Conservation (phyloP, 2,888 invertebrate genomes). For the Apamea sordens region DNA sequence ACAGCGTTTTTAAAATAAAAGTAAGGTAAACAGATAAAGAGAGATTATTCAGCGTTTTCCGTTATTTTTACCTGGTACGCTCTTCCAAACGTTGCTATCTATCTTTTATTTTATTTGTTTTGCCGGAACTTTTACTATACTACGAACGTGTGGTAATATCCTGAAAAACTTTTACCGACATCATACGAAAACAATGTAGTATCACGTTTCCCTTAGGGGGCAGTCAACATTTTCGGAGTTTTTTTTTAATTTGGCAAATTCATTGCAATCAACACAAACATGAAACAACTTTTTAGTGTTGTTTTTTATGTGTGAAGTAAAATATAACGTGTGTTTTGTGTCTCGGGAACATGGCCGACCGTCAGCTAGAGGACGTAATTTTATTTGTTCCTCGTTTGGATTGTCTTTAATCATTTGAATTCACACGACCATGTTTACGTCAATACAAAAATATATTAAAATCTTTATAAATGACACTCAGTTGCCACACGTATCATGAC, state of each 20-base stretch:
- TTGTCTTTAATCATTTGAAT: neutral
- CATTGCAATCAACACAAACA: conserved; percentile 57
- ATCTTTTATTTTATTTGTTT: conserved; percentile 41
- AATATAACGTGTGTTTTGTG: conserved; percentile 49
- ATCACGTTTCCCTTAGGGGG: conserved; percentile 34
- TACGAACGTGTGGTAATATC: conserved; percentile 42
- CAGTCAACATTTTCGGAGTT: conserved; percentile 24
- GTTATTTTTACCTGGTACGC: conserved; percentile 40
- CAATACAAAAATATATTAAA: neutral
- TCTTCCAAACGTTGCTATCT: conserved; percentile 1
- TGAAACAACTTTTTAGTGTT: conserved; percentile 52
- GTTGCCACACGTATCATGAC: neutral
- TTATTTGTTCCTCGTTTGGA: conserved; percentile 31
- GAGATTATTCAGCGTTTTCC: conserved; percentile 28
- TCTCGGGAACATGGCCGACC: conserved; percentile 5
- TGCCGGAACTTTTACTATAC: conserved; percentile 33
- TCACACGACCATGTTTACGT: conserved; percentile 18
- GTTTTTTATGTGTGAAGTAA: conserved; percentile 58
- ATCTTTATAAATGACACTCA: neutral
- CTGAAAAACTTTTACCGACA: conserved; percentile 47
- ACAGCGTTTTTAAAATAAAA: neutral
- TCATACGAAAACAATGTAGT: conserved; percentile 46
- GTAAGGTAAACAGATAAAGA: conserved; percentile 11
- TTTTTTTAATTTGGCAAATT: conserved; percentile 61
- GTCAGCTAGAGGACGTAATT: conserved; percentile 1